Base-by-base conservation (phyloP, 2,113 vertebrate species). In the Scortum barcoo region DNA sequence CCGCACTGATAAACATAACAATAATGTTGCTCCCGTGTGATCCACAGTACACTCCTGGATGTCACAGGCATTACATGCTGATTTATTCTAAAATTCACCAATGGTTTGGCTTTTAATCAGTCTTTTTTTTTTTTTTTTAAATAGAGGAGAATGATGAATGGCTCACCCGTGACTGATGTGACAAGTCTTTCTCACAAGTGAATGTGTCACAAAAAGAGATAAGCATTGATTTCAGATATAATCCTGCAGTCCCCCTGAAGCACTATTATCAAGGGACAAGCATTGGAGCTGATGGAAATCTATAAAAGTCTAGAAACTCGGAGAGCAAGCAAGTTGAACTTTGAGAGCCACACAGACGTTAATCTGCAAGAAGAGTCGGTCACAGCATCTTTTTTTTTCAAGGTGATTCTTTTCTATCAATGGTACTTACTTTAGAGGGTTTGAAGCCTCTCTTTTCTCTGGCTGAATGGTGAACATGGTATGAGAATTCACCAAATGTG, bases 201-300 rank as follows among this genome's bases (percentile, higher is more conserved):
- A 76, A 70, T 57, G 54, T 72, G 61, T 69, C 67, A 50, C 67
- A 80, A 48, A 71, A 68, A 53, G 58, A 79, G 44, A 86, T 62
- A 73, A 66, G 66, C 26, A 89, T 81, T 54, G 87, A 89, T 87
- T 89, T 91, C 78, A 85, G 84, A 87, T 65, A 67, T 40, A 63
- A 79, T 62, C 58, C 17, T 22, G 11, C 73, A 19, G 54, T 62
- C 28, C 51, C 12, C 7, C 24, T 6, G 14, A 73, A 73, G 67
- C 9, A 30, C 66, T 33, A 67, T 67, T 42, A 70, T 62, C 60
- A 50, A 57, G 10, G 44, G 48, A 51, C 50, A 42, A 40, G 24
- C 24, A 65, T 74, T 14, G 24, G 30, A 75, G 56, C 53, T 67
- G 67, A 81, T 70, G 24, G 62, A 12, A 69, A 85, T 87, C 68